Evolutionary conservation across 35 echinoderm and acorn worm genomes (phyloP), one percentile per base, ranked within the genome.

Genomic region (Patiria miniata): DNA sequence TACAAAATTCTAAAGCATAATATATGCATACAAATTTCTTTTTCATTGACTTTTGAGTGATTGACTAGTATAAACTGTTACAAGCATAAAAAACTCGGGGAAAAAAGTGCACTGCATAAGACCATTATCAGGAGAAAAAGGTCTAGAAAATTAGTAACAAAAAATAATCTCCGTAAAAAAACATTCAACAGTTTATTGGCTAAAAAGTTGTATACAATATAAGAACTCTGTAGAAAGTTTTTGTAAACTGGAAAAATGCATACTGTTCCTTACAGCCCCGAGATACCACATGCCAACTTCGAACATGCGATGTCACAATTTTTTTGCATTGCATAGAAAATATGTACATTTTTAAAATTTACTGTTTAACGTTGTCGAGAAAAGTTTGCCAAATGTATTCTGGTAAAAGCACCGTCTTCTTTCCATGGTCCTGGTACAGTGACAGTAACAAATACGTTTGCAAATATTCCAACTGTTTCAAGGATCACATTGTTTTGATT

Each of bases 151-250:
- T 73, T 73, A 73, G 65, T 73, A 73, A 73, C 65, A 73, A 73
- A 73, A 73, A 73, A 73, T 32, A 73, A 36, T 36, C 34, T 73
- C 65, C 34, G 65, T 73, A 73, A 34, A 73, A 73, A 73, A 73
- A 73, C 21, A 73, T 60, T 73, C 65, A 73, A 73, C 65, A 73
- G 65, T 73, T 73, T 73, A 73, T 73, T 73, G 29, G 65, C 65
- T 73, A 73, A 73, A 73, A 73, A 73, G 65, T 73, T 32, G 65
- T 73, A 73, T 73, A 73, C 34, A 73, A 73, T 73, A 73, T 73
- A 73, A 73, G 65, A 73, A 73, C 65, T 73, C 65, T 73, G 65
- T 73, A 73, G 65, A 73, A 73, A 73, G 42, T 73, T 73, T 73
- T n/a, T n/a, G n/a, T n/a, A n/a, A 73, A 73, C 19, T 73, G 34